These are phyloP conservation scores for Drosophila tristis DNA, from an alignment of 1,140 invertebrate genomes.

Conservation along the genomic window DNA sequence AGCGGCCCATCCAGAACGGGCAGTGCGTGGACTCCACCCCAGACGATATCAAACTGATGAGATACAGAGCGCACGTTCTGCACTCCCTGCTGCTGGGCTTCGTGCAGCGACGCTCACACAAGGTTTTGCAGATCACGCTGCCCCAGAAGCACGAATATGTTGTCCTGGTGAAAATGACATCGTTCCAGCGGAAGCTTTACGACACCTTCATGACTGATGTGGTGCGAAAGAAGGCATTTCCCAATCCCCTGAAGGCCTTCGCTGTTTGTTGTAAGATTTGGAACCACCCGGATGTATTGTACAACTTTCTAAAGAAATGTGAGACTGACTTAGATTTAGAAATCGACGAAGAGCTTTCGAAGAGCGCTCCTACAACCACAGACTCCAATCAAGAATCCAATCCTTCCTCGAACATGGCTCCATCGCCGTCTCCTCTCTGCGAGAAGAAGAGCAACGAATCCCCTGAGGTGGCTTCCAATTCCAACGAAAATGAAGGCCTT, in stretches of 20 bases:
- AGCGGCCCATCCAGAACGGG: slow-evolving; percentile 96
- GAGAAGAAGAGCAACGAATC: slow-evolving; percentile 21
- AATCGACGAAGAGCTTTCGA: slow-evolving; percentile 86
- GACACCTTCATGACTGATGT: slow-evolving; percentile 96
- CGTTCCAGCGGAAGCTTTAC: slow-evolving; percentile 94
- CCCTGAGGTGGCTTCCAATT: slow-evolving; percentile 5
- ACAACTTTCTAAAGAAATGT: slow-evolving; percentile 94
- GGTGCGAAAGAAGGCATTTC: slow-evolving; percentile 92
- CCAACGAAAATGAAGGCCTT: slow-evolving; percentile 23
- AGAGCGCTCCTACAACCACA: slow-evolving; percentile 28
- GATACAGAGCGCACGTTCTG: slow-evolving; percentile 94
- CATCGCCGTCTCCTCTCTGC: slow-evolving; percentile 11
- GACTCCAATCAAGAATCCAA: slow-evolving; percentile 30
- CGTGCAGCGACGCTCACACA: slow-evolving; percentile 95
- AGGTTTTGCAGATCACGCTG: slow-evolving; percentile 93
- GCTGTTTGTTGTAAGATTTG: slow-evolving; percentile 99
- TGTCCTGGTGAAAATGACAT: slow-evolving; percentile 93
- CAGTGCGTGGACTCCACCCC: slow-evolving; percentile 97
- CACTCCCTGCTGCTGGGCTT: slow-evolving; percentile 96
- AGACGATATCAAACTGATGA: slow-evolving; percentile 94
- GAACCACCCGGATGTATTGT: slow-evolving; percentile 99
- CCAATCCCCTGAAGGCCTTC: slow-evolving; percentile 98
- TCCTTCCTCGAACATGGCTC: slow-evolving; percentile 15
- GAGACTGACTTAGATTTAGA: slow-evolving; percentile 96
- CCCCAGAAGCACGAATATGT: slow-evolving; percentile 97